Percentiles rank a stretch among this genome's conserved stretches.
These are phyloP conservation scores for Merodon equestris DNA, from an alignment of 2,888 invertebrate species.

Conservation along the genomic window DNA sequence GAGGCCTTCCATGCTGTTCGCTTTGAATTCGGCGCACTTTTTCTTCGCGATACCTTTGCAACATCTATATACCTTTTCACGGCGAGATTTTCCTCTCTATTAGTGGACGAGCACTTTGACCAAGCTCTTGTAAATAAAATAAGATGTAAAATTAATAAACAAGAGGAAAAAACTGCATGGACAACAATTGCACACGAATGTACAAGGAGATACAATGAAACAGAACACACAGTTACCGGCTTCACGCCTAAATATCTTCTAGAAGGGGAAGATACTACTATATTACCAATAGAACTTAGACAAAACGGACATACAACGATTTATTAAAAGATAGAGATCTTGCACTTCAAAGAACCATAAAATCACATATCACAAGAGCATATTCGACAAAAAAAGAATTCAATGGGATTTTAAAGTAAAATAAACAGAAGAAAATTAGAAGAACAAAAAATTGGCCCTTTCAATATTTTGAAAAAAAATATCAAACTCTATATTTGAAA, in stretches of 20 bases:
- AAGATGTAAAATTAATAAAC: conserved; percentile 55
- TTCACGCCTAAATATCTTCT: conserved; percentile 56
- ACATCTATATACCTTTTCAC: too few species aligned
- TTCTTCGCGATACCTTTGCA: too few species aligned
- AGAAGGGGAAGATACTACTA: conserved; percentile 33
- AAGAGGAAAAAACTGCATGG: conserved; percentile 42
- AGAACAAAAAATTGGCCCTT: conserved; percentile 56
- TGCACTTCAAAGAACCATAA: conserved; percentile 44
- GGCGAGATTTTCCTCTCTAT: too few species aligned
- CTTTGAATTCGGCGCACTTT: too few species aligned
- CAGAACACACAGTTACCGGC: conserved; percentile 57
- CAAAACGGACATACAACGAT: conserved; percentile 17
- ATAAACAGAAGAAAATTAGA: conserved; percentile 62
- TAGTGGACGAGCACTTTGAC: too few species aligned
- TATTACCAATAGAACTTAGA: conserved; percentile 51
- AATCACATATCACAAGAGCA: conserved; percentile 52
- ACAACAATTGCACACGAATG: conserved; percentile 54
- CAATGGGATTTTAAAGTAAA: conserved; percentile 26
- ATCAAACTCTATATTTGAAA: conserved; percentile 51
- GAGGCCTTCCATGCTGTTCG: too few species aligned
- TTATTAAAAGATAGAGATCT: conserved; percentile 38
- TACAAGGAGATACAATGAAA: conserved; percentile 54
- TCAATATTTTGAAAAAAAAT: conserved; percentile 42
- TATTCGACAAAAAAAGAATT: conserved; percentile 48
- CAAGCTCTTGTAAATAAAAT: conserved; percentile 42